These are phyloP conservation scores for Centropyge bicolor DNA, from an alignment of 2,797 vertebrate species.

Conservation along the genomic window DNA sequence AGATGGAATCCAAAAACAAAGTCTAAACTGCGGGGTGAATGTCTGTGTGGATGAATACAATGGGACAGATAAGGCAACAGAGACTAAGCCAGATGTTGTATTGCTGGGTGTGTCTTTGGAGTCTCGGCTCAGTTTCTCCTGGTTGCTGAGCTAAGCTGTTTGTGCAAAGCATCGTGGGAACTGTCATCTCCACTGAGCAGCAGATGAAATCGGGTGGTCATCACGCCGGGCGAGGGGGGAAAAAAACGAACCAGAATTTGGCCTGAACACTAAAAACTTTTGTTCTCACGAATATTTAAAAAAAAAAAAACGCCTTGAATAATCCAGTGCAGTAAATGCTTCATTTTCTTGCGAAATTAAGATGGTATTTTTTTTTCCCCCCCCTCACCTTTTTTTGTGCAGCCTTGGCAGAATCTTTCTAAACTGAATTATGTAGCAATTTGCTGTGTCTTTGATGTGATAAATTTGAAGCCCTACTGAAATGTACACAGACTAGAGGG, in stretches of 20 bases:
- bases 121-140: slow-evolving; percentile 62
- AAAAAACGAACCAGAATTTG: slow-evolving; percentile 73
- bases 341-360: slow-evolving; percentile 85
- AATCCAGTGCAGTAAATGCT: slow-evolving; percentile 84
- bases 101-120: slow-evolving; percentile 77
- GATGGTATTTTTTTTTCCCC: slow-evolving; percentile 28
- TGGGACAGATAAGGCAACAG: slow-evolving; percentile 75
- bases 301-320: slow-evolving; percentile 73
- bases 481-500: slow-evolving; percentile 77
- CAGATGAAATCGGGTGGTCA: slow-evolving; percentile 86
- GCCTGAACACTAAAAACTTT: slow-evolving; percentile 84
- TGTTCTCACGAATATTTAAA: slow-evolving; percentile 75
- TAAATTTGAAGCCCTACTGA: slow-evolving; percentile 81
- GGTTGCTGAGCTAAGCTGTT: slow-evolving; percentile 89
- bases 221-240: slow-evolving; percentile 68
- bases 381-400: slow-evolving; percentile 78
- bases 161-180: slow-evolving; percentile 82
- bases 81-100: slow-evolving; percentile 84
- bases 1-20: slow-evolving; percentile 71
- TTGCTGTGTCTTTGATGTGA: slow-evolving; percentile 86
- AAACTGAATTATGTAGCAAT: slow-evolving; percentile 88
- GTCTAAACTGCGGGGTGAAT: slow-evolving; percentile 54
- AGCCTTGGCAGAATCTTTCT: slow-evolving; percentile 81
- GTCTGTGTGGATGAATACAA: slow-evolving; percentile 74
- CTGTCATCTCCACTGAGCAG: slow-evolving; percentile 78